These are phyloP conservation scores for Trematomus bernacchii DNA, from an alignment of 2,797 vertebrate species.

Conservation along the genomic window DNA sequence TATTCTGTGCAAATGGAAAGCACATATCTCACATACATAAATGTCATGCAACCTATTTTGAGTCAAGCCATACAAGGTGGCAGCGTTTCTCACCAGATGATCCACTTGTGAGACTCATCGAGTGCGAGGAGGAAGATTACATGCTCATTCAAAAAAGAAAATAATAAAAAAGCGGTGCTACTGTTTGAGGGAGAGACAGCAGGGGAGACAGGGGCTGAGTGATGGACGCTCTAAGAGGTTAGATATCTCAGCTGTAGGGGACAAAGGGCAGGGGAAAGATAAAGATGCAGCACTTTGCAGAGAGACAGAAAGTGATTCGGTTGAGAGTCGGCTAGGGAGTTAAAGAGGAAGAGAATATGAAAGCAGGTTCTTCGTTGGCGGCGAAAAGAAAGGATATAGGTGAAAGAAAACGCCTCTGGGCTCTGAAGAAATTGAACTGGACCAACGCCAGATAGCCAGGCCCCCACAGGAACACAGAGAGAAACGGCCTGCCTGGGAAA, in stretches of 20 bases:
- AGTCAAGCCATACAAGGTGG: not conserved
- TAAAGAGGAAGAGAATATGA: conserved; percentile 36
- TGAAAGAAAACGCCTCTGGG: conserved; percentile 64
- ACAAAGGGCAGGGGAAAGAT: conserved; percentile 53
- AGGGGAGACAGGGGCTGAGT: conserved; percentile 7
- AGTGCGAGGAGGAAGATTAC: not conserved
- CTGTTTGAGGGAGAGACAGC: not conserved
- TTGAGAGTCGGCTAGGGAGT: conserved; percentile 44
- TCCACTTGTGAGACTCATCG: not conserved
- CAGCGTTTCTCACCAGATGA: not conserved
- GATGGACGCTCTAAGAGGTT: conserved; percentile 32
- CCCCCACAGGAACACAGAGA: conserved; percentile 56
- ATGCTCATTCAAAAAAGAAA: not conserved
- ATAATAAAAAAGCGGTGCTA: not conserved
- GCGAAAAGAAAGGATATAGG: conserved; percentile 39
- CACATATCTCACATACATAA: not conserved
- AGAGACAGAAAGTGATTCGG: conserved; percentile 40
- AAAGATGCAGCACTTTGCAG: conserved; percentile 53
- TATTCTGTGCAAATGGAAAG: not conserved
- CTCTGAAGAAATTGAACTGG: conserved; percentile 84
- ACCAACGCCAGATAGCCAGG: conserved; percentile 73
- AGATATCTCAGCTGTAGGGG: conserved; percentile 39
- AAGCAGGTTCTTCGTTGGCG: conserved; percentile 39
- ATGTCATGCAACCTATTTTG: not conserved
- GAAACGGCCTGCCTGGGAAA: conserved; percentile 63